These are phyloP conservation scores for Peribatodes rhomboidaria DNA, from an alignment of 2,888 invertebrate species.

Conservation along the genomic window DNA sequence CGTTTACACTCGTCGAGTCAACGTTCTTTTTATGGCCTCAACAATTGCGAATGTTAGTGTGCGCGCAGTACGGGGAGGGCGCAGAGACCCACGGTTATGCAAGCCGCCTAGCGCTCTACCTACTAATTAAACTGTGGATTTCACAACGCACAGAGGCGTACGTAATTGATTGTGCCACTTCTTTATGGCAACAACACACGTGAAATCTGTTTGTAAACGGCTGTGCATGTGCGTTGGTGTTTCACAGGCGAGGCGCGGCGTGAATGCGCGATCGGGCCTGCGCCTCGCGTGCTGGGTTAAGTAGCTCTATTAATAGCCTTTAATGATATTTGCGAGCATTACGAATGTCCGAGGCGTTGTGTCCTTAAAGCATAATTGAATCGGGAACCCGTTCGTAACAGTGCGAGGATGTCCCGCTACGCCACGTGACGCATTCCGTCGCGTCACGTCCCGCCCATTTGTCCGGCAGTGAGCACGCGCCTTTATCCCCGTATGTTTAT, in stretches of 20 bases:
- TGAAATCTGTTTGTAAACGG: conserved; percentile 57
- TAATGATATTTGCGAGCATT: conserved; percentile 59
- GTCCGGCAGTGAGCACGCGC: conserved; percentile 28
- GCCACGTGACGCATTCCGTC: conserved; percentile 22
- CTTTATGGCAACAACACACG: conserved; percentile 55
- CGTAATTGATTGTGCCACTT: conserved; percentile 62
- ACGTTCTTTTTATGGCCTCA: conserved; percentile 54
- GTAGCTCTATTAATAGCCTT: conserved; percentile 58
- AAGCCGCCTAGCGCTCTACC: conserved; percentile 37
- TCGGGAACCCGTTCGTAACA: conserved; percentile 16
- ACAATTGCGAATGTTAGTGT: conserved; percentile 51
- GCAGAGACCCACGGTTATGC: conserved; percentile 43
- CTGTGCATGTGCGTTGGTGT: conserved; percentile 16
- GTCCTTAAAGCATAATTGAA: conserved; percentile 47
- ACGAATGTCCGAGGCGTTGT: conserved; percentile 50
- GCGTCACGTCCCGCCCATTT: conserved; percentile 32
- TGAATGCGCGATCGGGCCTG: conserved; percentile 45
- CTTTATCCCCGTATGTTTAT: conserved; percentile 28
- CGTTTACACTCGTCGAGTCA: conserved; percentile 47
- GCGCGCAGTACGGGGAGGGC: conserved; percentile 22
- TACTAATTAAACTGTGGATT: conserved; percentile 58
- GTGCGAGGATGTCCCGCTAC: conserved; percentile 31
- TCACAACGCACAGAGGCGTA: conserved; percentile 55
- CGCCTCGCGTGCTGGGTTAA: conserved; percentile 3
- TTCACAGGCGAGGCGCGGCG: conserved; percentile 34